A percentile compares a stretch with the other conserved stretches of the same genome.
phyloP scores from a whole-genome alignment of 2,888 invertebrate genomes.

The Catocala fraxini region DNA sequence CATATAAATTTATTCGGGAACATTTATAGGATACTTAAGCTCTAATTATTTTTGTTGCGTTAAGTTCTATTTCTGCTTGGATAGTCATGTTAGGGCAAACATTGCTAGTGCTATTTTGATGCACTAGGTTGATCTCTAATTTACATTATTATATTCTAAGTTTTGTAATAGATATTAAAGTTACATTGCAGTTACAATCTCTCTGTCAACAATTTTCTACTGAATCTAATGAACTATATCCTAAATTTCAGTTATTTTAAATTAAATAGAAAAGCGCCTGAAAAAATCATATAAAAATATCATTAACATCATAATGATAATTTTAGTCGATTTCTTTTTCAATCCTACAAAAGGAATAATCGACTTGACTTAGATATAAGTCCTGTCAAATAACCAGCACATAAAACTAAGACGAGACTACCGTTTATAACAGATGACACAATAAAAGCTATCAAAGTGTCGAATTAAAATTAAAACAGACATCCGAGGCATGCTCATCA shows the following conservation, averaged over 20 bases:
- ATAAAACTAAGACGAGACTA: slow-evolving; percentile 25
- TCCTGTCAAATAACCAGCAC: slow-evolving; percentile 30
- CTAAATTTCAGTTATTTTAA: no score
- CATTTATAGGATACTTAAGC: slow-evolving; percentile 13
- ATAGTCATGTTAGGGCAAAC: not conserved
- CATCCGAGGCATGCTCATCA: slow-evolving; percentile 71
- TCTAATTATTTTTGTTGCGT: slow-evolving; percentile 16
- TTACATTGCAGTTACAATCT: no score
- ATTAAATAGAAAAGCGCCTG: no score
- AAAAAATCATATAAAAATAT: no score
- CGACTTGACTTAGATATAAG: not conserved
- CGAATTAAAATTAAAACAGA: slow-evolving; percentile 72
- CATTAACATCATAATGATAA: no score
- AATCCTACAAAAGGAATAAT: no score
- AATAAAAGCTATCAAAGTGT: slow-evolving; percentile 61
- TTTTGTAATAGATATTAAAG: no score
- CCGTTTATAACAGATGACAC: slow-evolving; percentile 31
- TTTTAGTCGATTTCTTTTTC: no score
- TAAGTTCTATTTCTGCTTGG: slow-evolving; percentile 6
- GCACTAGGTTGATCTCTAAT: not conserved
- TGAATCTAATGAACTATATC: no score
- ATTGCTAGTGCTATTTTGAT: not conserved
- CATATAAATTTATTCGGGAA: slow-evolving; percentile 43
- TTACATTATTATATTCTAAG: no score
- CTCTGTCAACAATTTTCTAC: no score